phyloP scores from a whole-genome alignment of 2,888 invertebrate species.

The Didymodactylos carnosus region DNA sequence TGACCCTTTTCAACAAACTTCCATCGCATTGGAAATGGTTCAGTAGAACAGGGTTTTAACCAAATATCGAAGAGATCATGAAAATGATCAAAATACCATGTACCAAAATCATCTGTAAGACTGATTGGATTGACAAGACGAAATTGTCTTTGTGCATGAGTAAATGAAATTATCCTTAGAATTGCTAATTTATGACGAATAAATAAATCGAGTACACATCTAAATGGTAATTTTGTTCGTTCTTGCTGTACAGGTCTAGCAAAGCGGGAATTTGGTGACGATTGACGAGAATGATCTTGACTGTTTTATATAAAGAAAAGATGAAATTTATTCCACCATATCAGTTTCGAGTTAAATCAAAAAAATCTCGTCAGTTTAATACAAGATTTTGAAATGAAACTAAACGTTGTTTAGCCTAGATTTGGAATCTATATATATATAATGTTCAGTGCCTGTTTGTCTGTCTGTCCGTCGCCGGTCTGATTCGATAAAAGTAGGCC shows the following conservation, averaged over 20 bases:
- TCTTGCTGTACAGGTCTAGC: not conserved
- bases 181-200: not conserved
- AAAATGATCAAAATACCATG: not conserved
- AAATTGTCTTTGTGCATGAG: not conserved
- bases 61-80: not conserved
- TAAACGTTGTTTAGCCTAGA: not conserved
- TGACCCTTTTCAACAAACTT: not conserved
- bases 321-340: too few species aligned
- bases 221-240: not conserved
- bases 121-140: not conserved
- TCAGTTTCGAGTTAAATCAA: too few species aligned
- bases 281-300: not conserved
- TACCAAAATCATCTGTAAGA: not conserved
- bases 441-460: too few species aligned
- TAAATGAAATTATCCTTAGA: not conserved
- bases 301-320: not conserved
- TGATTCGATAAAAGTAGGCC: too few species aligned
- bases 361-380: not conserved
- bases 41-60: not conserved
- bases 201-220: not conserved
- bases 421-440: not conserved
- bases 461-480: too few species aligned
- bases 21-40: not conserved
- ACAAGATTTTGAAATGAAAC: not conserved
- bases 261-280: too few species aligned